phyloP scores from a whole-genome alignment of 2,113 vertebrate genomes.

The Isichthys henryi region DNA sequence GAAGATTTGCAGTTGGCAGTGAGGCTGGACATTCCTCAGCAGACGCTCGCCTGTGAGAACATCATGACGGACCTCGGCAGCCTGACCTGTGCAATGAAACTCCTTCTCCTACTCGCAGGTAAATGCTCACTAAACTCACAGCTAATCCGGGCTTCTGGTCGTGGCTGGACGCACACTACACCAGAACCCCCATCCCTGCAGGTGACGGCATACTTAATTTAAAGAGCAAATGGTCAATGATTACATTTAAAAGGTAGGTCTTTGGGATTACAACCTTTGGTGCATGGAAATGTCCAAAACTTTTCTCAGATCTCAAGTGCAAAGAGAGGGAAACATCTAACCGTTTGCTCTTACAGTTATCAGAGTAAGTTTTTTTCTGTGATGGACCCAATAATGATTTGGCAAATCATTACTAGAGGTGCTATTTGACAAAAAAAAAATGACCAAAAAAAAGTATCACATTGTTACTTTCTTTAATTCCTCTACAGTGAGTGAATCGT shows the following conservation, averaged over 20 bases:
- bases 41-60: background rate
- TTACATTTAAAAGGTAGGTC: background rate
- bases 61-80: background rate
- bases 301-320: background rate
- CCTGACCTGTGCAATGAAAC: background rate
- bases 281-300: background rate
- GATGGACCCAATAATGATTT: background rate
- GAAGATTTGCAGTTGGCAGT: background rate
- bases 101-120: background rate
- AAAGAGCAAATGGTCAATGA: background rate
- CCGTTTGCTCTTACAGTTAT: background rate
- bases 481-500: slow-evolving; percentile 26
- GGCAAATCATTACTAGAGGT: background rate
- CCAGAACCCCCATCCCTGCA: background rate
- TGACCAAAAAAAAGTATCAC: background rate
- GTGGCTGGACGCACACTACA: background rate
- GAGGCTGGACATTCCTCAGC: background rate
- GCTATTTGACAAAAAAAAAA: background rate
- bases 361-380: background rate
- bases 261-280: background rate
- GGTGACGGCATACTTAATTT: background rate
- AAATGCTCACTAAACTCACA: background rate
- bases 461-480: background rate
- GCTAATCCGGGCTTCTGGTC: background rate
- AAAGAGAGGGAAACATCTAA: background rate